Evolutionary conservation across 1,140 invertebrate genomes (phyloP), one percentile per base, ranked within the genome.

Genomic region (Cyphomyrmex costatus): DNA sequence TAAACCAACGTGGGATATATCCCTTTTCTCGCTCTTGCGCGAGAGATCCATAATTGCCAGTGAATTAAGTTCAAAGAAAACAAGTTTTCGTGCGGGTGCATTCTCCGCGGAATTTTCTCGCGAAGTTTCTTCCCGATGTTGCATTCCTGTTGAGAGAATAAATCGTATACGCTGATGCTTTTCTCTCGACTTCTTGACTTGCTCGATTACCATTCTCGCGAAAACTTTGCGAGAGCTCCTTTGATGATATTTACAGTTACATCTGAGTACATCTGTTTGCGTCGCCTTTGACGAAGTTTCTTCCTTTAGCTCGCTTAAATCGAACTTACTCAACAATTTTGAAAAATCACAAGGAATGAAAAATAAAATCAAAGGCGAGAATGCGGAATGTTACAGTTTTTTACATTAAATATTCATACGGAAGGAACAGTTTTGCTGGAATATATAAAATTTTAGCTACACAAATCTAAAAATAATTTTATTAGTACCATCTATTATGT

Each of bases 21-120:
- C 71, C 61, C 77, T 73, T 79, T 77, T 30, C 71, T 46, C 53
- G 61, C 14, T 63, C 33, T 42, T 60, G 56, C 87, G 68, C 85
- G 65, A 60, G 65, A 60, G 71, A 71, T 36, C 77, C 79, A 36
- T 86, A 86, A 90, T 89, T 89, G 68, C 85, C 85, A 87, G 58
- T 65, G 68, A 79, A 89, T 90, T 87, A 73, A 51, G 76, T 73
- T 74, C 61, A 83, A 87, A 90, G 85, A 73, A 58, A 84, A 70
- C 74, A 70, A 86, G 74, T 74, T 89, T 86, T 88, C 77, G 12
- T 68, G 56, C 58, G 42, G 65, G 42, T 36, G 46, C 74, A 33
- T 63, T 76, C 60, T 63, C 70, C 76, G 49, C 56, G 76, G 49
- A 66, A 84, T 46, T 82, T 71, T 30, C 53, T n/a, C 46, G 46